A percentile compares a stretch with the other conserved stretches of the same genome.
Conservation (phyloP, 2,797 vertebrate species). For the Sebastiscus albofasciatus region DNA sequence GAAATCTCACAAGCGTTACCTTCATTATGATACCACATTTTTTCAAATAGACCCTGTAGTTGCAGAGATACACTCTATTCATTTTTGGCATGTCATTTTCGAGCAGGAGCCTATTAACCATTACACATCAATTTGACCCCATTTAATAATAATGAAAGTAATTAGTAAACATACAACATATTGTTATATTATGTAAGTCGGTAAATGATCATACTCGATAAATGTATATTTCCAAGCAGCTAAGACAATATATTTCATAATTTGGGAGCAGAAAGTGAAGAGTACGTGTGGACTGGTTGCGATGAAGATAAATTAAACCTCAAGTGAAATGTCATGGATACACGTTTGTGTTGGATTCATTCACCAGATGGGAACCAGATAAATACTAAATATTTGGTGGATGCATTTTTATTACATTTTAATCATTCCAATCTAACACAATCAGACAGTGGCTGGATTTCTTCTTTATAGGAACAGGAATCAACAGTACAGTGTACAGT, state of each 20-base stretch:
- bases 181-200: background rate
- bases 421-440: constrained; percentile 5
- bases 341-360: background rate
- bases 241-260: background rate
- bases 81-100: too few relatives aligned
- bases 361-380: background rate
- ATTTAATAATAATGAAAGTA: background rate
- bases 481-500: constrained; percentile 14
- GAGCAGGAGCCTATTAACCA: background rate
- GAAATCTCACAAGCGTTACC: background rate
- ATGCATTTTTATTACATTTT: background rate
- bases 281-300: background rate
- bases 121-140: background rate
- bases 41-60: background rate
- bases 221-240: background rate
- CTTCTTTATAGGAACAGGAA: constrained; percentile 7
- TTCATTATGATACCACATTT: background rate
- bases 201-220: background rate
- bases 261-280: background rate
- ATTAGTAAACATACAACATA: background rate
- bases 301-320: background rate
- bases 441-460: background rate
- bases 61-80: too few relatives aligned
- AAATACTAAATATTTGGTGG: background rate
- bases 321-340: background rate